Evolutionary conservation across 2,113 vertebrate genomes (phyloP).

Genomic region (Leiothrix lutea): DNA sequence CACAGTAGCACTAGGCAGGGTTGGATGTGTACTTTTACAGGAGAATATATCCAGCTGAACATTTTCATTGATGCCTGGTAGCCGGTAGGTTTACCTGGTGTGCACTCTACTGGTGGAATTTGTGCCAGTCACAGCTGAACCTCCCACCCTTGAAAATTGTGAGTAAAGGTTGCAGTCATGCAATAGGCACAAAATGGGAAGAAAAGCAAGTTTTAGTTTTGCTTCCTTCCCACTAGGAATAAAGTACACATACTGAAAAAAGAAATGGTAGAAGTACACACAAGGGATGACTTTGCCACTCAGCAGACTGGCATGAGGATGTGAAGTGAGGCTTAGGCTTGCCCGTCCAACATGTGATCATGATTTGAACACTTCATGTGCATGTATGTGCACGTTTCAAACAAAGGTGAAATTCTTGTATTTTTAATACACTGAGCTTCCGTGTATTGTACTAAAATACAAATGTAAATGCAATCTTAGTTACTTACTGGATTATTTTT

Average conservation of each 20-base stretch:
- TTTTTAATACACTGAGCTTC: not conserved
- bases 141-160: not conserved
- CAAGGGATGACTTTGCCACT: not conserved
- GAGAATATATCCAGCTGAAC: not conserved
- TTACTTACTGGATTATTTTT: not conserved
- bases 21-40: not conserved
- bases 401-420: not conserved
- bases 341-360: not conserved
- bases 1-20: accelerated
- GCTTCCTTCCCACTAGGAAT: not conserved
- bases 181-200: not conserved
- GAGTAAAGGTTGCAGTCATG: not conserved
- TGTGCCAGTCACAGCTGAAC: not conserved
- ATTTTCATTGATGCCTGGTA: not conserved
- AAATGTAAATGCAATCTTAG: not conserved
- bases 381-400: not conserved
- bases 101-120: not conserved
- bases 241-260: not conserved
- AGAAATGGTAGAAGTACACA: not conserved
- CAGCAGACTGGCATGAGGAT: not conserved
- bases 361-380: accelerated
- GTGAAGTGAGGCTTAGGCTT: not conserved
- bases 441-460: not conserved
- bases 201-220: not conserved
- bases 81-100: not conserved